Evolutionary conservation across 2,113 vertebrate species (phyloP).

Genomic region (Fulica atra): DNA sequence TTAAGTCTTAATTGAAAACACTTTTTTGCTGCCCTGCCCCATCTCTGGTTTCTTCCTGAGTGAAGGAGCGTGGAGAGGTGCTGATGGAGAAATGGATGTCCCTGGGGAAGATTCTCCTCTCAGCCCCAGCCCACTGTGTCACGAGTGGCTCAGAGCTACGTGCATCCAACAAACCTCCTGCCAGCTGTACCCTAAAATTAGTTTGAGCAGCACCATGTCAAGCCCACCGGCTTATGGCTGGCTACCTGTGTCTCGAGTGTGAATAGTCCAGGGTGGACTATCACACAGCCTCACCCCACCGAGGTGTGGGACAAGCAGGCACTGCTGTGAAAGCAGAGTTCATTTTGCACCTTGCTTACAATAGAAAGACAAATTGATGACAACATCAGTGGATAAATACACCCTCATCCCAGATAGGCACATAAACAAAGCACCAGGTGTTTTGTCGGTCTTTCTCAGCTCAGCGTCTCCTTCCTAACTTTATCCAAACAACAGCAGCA

Average conservation of each 20-base stretch:
- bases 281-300: neutral
- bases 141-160: neutral
- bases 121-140: neutral
- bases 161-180: neutral
- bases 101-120: neutral
- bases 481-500: neutral
- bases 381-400: neutral
- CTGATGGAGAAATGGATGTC: neutral
- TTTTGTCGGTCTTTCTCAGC: neutral
- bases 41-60: neutral
- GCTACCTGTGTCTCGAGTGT: neutral
- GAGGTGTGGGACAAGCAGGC: neutral
- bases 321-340: neutral
- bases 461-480: neutral
- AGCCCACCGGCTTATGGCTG: neutral
- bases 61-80: neutral
- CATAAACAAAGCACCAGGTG: neutral
- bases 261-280: neutral
- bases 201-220: accelerated
- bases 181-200: neutral
- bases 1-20: conserved; percentile 53
- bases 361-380: neutral
- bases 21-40: neutral
- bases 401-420: neutral
- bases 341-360: neutral